Evolutionary conservation across 2,888 invertebrate species (phyloP).

Genomic region (Caenorhabditis sp.): DNA sequence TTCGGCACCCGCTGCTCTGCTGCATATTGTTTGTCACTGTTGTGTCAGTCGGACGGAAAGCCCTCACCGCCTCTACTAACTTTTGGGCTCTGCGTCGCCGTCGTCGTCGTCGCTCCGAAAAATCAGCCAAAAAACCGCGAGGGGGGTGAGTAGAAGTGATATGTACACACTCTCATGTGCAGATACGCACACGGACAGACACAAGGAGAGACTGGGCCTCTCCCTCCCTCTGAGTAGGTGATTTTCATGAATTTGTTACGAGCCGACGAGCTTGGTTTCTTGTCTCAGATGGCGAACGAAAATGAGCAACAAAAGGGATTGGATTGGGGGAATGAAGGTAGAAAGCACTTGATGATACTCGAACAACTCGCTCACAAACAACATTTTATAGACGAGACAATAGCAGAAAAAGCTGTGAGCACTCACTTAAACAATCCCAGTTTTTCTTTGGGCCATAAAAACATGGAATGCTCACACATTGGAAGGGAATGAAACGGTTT

Average conservation of each 20-base stretch:
- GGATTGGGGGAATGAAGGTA: neutral
- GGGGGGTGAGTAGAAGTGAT: neutral
- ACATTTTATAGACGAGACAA: slow-evolving; percentile 13
- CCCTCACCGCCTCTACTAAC: slow-evolving; percentile 20
- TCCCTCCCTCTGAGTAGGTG: slow-evolving; percentile 11
- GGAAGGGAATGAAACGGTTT: no score
- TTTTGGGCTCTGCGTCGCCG: slow-evolving; percentile 21
- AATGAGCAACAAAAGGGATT: neutral
- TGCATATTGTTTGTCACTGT: slow-evolving; percentile 45
- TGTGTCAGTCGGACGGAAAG: slow-evolving; percentile 8
- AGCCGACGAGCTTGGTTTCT: slow-evolving; percentile 15
- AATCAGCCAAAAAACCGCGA: slow-evolving; percentile 5
- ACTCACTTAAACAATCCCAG: slow-evolving; percentile 7
- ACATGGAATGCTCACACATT: no score
- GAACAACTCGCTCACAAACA: slow-evolving; percentile 25
- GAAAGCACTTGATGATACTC: slow-evolving; percentile 28
- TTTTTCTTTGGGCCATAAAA: no score
- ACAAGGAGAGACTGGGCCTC: neutral
- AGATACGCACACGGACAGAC: slow-evolving; percentile 3
- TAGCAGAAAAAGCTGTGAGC: neutral
- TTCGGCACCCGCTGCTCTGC: slow-evolving; percentile 10
- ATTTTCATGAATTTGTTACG: slow-evolving; percentile 59
- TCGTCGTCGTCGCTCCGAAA: slow-evolving; percentile 5
- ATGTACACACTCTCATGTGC: slow-evolving; percentile 2
- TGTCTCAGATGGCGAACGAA: no score